Evolutionary conservation across 1,140 invertebrate genomes (phyloP).

Genomic region (Nebria ingens): DNA sequence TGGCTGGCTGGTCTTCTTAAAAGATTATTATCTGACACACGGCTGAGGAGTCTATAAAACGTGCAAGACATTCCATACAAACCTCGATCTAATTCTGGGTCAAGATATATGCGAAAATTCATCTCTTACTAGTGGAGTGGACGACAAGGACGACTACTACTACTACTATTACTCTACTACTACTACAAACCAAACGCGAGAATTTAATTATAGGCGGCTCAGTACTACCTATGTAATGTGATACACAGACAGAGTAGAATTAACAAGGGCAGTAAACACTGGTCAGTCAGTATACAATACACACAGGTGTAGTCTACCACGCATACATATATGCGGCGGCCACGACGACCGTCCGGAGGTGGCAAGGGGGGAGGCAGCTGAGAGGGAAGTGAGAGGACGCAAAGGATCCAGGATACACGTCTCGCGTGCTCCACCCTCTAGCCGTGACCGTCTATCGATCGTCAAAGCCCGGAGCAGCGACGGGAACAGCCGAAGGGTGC

Average conservation of each 20-base stretch:
- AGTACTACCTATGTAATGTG: constrained; percentile 3
- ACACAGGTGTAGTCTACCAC: too few relatives aligned
- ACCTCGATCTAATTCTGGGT: neutral
- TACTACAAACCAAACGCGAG: too few relatives aligned
- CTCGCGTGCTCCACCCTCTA: neutral
- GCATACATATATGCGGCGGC: too few relatives aligned
- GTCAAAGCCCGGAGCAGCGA: neutral
- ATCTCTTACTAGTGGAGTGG: neutral
- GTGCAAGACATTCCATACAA: neutral
- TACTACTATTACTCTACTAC: too few relatives aligned
- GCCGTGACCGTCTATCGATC: neutral
- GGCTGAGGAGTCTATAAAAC: neutral
- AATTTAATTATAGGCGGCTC: constrained; percentile 1
- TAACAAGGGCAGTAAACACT: constrained; percentile 1
- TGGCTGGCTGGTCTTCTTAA: too few relatives aligned
- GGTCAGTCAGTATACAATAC: too few relatives aligned
- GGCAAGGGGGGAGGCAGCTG: neutral
- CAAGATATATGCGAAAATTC: neutral
- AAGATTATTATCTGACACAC: too few relatives aligned
- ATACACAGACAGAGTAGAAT: neutral
- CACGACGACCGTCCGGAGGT: too few relatives aligned
- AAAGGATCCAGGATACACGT: neutral
- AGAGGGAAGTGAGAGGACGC: neutral
- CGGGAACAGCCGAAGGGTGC: neutral
- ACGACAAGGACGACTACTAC: too few relatives aligned